phyloP scores from a whole-genome alignment of 2,113 vertebrate genomes.

The Pollachius pollachius region DNA sequence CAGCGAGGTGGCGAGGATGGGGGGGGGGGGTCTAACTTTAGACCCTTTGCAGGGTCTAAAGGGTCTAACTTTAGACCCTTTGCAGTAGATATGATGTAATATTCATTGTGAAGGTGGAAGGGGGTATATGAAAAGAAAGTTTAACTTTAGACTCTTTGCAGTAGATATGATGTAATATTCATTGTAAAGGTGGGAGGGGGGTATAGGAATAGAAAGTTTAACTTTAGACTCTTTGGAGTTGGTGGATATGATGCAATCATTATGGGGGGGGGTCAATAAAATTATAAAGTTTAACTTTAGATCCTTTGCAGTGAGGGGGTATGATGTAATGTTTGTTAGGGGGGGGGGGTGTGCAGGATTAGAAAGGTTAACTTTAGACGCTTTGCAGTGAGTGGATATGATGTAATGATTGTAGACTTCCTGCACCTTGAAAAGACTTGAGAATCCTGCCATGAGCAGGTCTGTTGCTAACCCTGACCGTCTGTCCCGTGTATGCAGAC shows the following conservation, averaged over 20 bases:
- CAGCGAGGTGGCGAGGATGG: not conserved
- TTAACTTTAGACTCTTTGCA: slow-evolving; percentile 31
- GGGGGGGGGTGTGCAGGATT: too few species aligned
- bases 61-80: too few species aligned
- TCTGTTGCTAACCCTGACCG: slow-evolving; percentile 9
- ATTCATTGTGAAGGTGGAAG: not conserved
- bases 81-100: too few species aligned
- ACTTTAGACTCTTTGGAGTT: slow-evolving; percentile 17
- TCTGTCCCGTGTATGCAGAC: slow-evolving; percentile 32
- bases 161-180: too few species aligned
- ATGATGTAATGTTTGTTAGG: slow-evolving; percentile 46
- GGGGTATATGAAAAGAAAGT: not conserved
- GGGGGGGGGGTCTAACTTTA: slow-evolving; percentile 21
- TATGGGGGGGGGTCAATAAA: too few species aligned
- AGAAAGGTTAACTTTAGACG: slow-evolving; percentile 31
- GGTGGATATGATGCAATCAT: slow-evolving; percentile 48
- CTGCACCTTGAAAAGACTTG: slow-evolving; percentile 54
- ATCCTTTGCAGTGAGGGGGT: slow-evolving; percentile 18
- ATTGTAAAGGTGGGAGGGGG: not conserved
- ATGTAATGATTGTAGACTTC: slow-evolving; percentile 2
- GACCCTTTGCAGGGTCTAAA: slow-evolving; percentile 16
- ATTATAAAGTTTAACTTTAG: slow-evolving; percentile 6
- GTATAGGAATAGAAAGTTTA: not conserved
- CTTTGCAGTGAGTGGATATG: slow-evolving; percentile 16
- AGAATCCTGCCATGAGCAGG: slow-evolving; percentile 23